Base-by-base conservation (phyloP, 2,113 vertebrate genomes). In the Podarcis muralis region DNA sequence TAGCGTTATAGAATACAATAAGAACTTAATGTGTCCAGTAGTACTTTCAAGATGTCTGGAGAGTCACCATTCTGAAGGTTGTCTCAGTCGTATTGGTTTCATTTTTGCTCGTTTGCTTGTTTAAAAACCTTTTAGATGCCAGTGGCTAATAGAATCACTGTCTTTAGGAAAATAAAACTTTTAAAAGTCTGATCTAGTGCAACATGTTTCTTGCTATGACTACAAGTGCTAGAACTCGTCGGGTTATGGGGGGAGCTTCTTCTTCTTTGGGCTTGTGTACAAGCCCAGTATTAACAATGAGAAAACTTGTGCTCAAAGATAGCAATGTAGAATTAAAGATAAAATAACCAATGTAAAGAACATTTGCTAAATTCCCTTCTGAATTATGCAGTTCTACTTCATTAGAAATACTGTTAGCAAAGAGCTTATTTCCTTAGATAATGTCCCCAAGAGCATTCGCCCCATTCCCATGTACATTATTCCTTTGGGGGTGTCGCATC, bases 401-500 rank as follows among this genome's bases (percentile, higher is more conserved):
- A 4, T 57, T 71, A 76, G 81, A 86, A 94, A 85, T 48, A 84
- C 89, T 91, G 75, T 90, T 13, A 88, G 89, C 77, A 68, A 30
- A 1, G 15, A 62, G 35, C 74, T 91, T 75, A 88, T 65, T 25
- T 85, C 37, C 30, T 1, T 48, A 37, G 82, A 78, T 69, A 82
- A 87, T 86, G 87, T 68, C 66, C 53, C 59, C 90, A 88, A 62
- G 15, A n/a, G 1, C 59, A 16, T 74, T 68, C 82, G 89, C 88
- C 84, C 86, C 79, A 25, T 7, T 0, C 43, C 83, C 93, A 30
- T 89, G 62, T 0, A 0, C 35, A 75, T n/a, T 22, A 4, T 48
- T 12, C 32, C 32, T 74, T 74, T 81, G 88, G 84, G 78, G 7
- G 78, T 86, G 4, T 87, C 80, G 59, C 83, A 66, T 97, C 93